A percentile compares a stretch with the other conserved stretches of the same genome.
Evolutionary conservation across 2,797 vertebrate species (phyloP).

Genomic region (Myotis planiceps): DNA sequence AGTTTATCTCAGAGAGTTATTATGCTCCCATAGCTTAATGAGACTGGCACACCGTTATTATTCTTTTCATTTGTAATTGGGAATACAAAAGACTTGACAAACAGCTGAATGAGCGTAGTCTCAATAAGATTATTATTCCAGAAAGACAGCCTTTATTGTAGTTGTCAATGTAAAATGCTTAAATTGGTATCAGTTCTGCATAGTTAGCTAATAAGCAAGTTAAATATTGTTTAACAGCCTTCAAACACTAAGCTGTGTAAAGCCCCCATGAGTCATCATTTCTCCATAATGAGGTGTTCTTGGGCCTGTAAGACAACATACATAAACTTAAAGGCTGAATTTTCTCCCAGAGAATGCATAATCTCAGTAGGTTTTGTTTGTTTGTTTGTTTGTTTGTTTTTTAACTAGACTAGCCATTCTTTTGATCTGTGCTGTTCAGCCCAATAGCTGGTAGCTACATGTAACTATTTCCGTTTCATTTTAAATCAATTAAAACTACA

Average conservation of each 20-base stretch:
- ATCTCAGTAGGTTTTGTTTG: background rate
- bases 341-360: conserved; percentile 59
- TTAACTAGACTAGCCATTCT: conserved; percentile 50
- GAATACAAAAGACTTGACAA: conserved; percentile 67
- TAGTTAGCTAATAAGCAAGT: conserved; percentile 73
- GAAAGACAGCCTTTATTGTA: conserved; percentile 67
- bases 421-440: conserved; percentile 33
- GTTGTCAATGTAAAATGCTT: conserved; percentile 70
- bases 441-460: background rate
- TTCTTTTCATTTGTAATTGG: conserved; percentile 61
- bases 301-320: conserved; percentile 29
- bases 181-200: conserved; percentile 70
- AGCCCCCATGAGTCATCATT: conserved; percentile 64
- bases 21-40: conserved; percentile 50
- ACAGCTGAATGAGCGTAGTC: conserved; percentile 52
- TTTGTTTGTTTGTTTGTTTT: background rate
- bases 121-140: conserved; percentile 67
- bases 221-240: conserved; percentile 65
- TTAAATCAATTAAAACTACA: conserved; percentile 4
- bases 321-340: conserved; percentile 13
- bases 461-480: background rate
- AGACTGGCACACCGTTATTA: conserved; percentile 50
- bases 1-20: conserved; percentile 59
- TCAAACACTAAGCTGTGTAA: conserved; percentile 24
- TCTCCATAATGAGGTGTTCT: conserved; percentile 65